Evolutionary conservation across 2,113 vertebrate species (phyloP).

Genomic region (Myanophis thanlyinensis): DNA sequence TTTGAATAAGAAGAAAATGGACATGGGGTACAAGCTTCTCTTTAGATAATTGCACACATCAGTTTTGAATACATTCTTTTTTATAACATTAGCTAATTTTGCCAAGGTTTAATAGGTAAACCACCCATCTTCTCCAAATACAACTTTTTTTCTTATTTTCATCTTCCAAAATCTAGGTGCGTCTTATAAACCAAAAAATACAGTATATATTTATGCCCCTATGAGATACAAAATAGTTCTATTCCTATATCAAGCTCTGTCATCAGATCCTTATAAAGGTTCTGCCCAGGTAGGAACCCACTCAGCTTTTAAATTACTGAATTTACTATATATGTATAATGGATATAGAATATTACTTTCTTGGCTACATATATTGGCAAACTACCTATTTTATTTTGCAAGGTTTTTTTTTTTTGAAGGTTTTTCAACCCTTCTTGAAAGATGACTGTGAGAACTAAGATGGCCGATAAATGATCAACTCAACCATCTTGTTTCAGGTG

Average conservation of each 20-base stretch:
- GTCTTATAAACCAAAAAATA: too few species aligned
- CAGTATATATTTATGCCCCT: background rate
- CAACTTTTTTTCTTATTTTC: too few species aligned
- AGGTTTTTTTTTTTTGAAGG: background rate
- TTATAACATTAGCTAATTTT: too few species aligned
- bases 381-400: background rate
- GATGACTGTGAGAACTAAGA: background rate
- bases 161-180: too few species aligned
- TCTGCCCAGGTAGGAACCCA: background rate
- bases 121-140: too few species aligned
- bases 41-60: too few species aligned
- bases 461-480: background rate
- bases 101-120: too few species aligned
- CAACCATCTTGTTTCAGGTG: background rate
- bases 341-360: background rate
- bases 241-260: background rate
- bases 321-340: background rate
- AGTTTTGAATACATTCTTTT: too few species aligned
- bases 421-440: background rate
- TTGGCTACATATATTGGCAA: background rate
- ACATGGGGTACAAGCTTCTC: too few species aligned
- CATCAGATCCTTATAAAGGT: background rate
- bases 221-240: background rate
- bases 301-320: constrained; percentile 3
- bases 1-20: too few species aligned